These are phyloP conservation scores for Hippolais icterina DNA, from an alignment of 2,113 vertebrate species.

Conservation along the genomic window DNA sequence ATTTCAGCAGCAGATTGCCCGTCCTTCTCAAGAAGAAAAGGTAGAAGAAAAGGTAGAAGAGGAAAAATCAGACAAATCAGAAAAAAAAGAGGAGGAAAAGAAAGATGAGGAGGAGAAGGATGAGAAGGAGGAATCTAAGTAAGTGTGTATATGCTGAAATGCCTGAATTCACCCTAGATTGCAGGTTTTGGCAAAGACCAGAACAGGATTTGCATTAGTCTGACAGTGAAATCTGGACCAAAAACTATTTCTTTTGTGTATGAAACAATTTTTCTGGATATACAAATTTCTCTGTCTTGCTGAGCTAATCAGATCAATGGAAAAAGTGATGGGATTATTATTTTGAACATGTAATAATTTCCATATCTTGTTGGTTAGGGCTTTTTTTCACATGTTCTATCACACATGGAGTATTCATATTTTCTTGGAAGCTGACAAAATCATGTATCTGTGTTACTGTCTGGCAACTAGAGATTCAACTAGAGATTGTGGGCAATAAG, in stretches of 20 bases:
- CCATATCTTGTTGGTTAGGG: background rate
- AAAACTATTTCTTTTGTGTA: background rate
- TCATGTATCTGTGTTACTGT: background rate
- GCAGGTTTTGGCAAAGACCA: background rate
- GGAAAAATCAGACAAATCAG: conserved; percentile 90
- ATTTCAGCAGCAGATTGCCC: conserved; percentile 89
- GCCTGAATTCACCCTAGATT: background rate
- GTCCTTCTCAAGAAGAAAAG: conserved; percentile 97
- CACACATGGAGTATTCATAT: background rate
- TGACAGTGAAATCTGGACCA: background rate
- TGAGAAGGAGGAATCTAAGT: conserved; percentile 97
- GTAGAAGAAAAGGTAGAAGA: conserved; percentile 94
- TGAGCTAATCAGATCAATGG: background rate
- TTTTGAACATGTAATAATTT: background rate
- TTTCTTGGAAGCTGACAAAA: background rate
- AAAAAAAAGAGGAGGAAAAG: conserved; percentile 98
- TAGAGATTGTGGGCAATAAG: background rate
- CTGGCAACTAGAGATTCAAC: background rate
- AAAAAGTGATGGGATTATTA: background rate
- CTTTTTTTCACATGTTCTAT: background rate
- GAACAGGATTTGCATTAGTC: background rate
- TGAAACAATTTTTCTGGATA: background rate
- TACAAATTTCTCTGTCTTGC: background rate
- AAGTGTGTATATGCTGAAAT: conserved; percentile 48
- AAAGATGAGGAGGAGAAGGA: conserved; percentile 99